phyloP scores from a whole-genome alignment of 35 echinoderm and acorn worm genomes.

The Heliocidaris tuberculata region DNA sequence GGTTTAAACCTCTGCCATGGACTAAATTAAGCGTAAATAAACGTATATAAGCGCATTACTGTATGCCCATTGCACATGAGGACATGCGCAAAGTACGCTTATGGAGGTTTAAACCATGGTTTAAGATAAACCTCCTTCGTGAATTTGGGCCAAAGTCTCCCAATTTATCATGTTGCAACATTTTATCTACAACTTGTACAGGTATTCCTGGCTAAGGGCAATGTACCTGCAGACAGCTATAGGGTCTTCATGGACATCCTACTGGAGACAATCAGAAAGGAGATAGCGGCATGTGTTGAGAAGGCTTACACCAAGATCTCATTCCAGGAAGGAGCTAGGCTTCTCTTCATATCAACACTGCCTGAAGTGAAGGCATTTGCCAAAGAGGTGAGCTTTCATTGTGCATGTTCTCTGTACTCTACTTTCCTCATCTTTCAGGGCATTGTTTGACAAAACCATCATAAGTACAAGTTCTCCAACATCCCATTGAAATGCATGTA shows the following conservation, averaged over 20 bases:
- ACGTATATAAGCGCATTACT: too few relatives aligned
- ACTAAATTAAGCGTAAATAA: too few relatives aligned
- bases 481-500: too few relatives aligned
- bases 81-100: too few relatives aligned
- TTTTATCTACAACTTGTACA: background rate
- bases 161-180: background rate
- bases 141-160: too few relatives aligned
- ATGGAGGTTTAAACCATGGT: too few relatives aligned
- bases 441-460: too few relatives aligned
- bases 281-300: slow-evolving; percentile 91
- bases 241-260: slow-evolving; percentile 96
- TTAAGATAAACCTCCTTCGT: too few relatives aligned
- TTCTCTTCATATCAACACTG: slow-evolving; percentile 72
- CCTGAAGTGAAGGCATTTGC: slow-evolving; percentile 78
- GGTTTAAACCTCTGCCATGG: too few relatives aligned
- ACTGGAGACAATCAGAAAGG: slow-evolving; percentile 81
- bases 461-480: too few relatives aligned
- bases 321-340: slow-evolving; percentile 82
- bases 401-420: background rate
- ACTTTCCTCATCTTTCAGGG: background rate
- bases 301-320: slow-evolving; percentile 96
- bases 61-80: too few relatives aligned
- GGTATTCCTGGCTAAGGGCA: slow-evolving; percentile 98
- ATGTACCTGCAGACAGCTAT: slow-evolving; percentile 97
- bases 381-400: slow-evolving; percentile 62